phyloP scores from a whole-genome alignment of 2,797 vertebrate species.

The Lagodon rhomboides region DNA sequence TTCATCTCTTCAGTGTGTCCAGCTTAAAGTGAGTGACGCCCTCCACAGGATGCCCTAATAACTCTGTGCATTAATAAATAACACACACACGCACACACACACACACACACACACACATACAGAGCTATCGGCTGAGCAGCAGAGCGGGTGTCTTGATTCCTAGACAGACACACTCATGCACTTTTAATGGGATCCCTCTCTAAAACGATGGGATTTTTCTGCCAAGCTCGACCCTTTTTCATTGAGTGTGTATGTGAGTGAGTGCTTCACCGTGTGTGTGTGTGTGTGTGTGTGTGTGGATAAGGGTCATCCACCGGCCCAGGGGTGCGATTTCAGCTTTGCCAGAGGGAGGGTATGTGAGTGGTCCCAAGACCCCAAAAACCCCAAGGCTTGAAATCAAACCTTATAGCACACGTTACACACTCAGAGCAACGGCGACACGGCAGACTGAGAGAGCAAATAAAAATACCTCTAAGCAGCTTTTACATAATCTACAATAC shows the following conservation, averaged over 20 bases:
- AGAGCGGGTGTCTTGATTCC: conserved; percentile 76
- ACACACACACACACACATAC: conserved; percentile 35
- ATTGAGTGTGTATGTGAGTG: conserved; percentile 33
- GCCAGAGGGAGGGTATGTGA: conserved; percentile 72
- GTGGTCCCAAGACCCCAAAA: conserved; percentile 78
- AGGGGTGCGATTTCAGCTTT: conserved; percentile 74
- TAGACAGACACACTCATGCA: conserved; percentile 85
- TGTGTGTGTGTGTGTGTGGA: conserved; percentile 26
- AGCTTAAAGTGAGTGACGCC: conserved; percentile 34
- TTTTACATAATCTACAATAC: not conserved
- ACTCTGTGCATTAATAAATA: conserved; percentile 76
- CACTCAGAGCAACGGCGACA: not conserved
- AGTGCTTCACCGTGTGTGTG: conserved; percentile 2
- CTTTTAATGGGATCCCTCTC: conserved; percentile 82
- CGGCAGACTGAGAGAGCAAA: not conserved
- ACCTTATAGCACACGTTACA: conserved; percentile 23
- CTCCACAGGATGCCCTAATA: conserved; percentile 56
- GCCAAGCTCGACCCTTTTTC: conserved; percentile 37
- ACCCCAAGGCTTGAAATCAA: conserved; percentile 78
- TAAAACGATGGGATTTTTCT: conserved; percentile 76
- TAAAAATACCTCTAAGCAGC: not conserved
- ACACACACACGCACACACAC: conserved; percentile 56
- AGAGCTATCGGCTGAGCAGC: conserved; percentile 57
- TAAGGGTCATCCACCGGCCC: conserved; percentile 70
- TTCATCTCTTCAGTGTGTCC: conserved; percentile 4